Evolutionary conservation across 2,113 vertebrate genomes (phyloP).

Genomic region (Pelodiscus sinensis): DNA sequence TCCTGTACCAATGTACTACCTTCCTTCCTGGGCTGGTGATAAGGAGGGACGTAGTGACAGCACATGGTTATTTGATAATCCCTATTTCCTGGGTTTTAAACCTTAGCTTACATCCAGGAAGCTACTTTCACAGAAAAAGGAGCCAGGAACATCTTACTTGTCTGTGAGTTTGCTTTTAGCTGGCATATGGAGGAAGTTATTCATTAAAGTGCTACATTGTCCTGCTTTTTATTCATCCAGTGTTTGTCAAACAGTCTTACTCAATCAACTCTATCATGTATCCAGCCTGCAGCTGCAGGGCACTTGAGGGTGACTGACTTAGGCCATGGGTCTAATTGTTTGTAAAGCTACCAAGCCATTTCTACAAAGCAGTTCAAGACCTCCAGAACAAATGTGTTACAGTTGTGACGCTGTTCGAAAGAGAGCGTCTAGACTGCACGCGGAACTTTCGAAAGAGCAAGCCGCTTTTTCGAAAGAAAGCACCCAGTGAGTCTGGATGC

Average conservation of each 20-base stretch:
- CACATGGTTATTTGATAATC: background rate
- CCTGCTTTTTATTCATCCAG: background rate
- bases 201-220: no score
- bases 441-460: no score
- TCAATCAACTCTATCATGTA: background rate
- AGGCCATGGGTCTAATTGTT: background rate
- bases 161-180: background rate
- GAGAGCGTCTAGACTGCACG: no score
- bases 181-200: background rate
- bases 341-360: background rate
- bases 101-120: background rate
- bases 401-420: no score
- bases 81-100: background rate
- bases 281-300: no score
- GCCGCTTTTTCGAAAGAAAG: no score
- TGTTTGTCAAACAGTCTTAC: background rate
- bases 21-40: background rate
- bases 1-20: background rate
- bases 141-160: background rate
- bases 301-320: background rate
- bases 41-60: background rate
- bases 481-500: no score
- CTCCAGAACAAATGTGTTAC: background rate
- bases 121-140: background rate
- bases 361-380: background rate